These are phyloP conservation scores for Dione vanillae DNA, from an alignment of 2,888 invertebrate genomes.

Conservation along the genomic window DNA sequence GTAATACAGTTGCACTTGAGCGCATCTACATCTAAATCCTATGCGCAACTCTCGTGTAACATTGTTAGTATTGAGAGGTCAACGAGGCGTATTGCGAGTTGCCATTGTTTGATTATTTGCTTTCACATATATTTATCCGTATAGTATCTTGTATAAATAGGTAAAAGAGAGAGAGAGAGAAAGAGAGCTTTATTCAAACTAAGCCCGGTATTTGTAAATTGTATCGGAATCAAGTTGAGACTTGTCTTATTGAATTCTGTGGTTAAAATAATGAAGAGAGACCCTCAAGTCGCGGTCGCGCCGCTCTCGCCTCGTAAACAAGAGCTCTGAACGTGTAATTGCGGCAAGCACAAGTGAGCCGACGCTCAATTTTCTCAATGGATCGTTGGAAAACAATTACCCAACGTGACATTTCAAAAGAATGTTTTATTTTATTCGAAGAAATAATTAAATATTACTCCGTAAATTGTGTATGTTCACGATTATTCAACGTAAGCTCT, in stretches of 20 bases:
- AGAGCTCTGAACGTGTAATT: slow-evolving; percentile 32
- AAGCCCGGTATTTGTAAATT: background rate
- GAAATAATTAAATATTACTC: background rate
- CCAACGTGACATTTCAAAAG: background rate
- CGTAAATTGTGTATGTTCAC: background rate
- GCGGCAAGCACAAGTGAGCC: slow-evolving; percentile 30
- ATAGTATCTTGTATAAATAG: slow-evolving; percentile 13
- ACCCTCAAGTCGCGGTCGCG: slow-evolving; percentile 8
- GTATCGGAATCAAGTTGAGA: slow-evolving; percentile 23
- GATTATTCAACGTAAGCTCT: background rate
- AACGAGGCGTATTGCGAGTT: slow-evolving; percentile 3
- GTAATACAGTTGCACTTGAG: slow-evolving; percentile 26
- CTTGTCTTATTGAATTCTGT: slow-evolving; percentile 16
- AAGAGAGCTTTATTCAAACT: slow-evolving; percentile 18
- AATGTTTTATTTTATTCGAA: background rate
- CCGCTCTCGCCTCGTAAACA: slow-evolving; percentile 26
- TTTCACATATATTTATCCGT: background rate
- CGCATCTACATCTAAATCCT: slow-evolving; percentile 38
- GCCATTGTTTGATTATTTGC: slow-evolving; percentile 25
- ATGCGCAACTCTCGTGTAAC: slow-evolving; percentile 14
- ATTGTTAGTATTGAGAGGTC: slow-evolving; percentile 33
- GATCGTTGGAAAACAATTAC: slow-evolving; percentile 20
- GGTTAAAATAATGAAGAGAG: slow-evolving; percentile 19
- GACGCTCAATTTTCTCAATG: slow-evolving; percentile 7
- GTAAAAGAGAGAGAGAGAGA: slow-evolving; percentile 9